These are phyloP conservation scores for Mylabris sibirica DNA, from an alignment of 2,888 invertebrate species.

Conservation along the genomic window DNA sequence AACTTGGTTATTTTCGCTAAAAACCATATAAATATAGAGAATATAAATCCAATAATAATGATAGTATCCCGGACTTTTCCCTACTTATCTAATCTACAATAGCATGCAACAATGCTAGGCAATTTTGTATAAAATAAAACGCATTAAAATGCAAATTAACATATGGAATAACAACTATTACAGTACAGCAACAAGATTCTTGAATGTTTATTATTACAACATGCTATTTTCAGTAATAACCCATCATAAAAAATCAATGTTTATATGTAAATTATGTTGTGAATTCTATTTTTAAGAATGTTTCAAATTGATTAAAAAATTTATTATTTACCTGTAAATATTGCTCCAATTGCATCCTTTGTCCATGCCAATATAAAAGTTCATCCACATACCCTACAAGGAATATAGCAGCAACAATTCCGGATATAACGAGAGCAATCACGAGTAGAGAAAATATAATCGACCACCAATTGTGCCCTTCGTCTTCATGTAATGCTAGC, in stretches of 20 bases:
- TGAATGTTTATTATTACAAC: neutral
- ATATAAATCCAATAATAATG: neutral
- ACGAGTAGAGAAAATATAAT: constrained; percentile 87
- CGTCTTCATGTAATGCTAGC: constrained; percentile 75
- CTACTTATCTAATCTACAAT: neutral
- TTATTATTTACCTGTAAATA: constrained; percentile 73
- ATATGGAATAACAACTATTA: neutral
- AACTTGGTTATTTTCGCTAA: neutral
- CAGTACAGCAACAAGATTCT: neutral
- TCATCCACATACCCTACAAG: constrained; percentile 90
- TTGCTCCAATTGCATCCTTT: constrained; percentile 85
- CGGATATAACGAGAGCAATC: constrained; percentile 85
- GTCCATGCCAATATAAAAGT: constrained; percentile 86
- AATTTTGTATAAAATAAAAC: constrained; percentile 2
- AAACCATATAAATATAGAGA: neutral
- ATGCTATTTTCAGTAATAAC: neutral
- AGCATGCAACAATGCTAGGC: neutral
- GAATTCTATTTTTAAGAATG: neutral
- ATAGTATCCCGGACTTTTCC: neutral
- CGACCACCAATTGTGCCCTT: constrained; percentile 90
- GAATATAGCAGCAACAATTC: constrained; percentile 88
- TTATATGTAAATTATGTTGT: neutral
- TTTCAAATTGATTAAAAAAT: neutral
- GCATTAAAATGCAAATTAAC: constrained; percentile 2
- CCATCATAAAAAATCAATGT: neutral